Evolutionary conservation across 1,140 invertebrate genomes (phyloP).

Genomic region (Cotesia glomerata): DNA sequence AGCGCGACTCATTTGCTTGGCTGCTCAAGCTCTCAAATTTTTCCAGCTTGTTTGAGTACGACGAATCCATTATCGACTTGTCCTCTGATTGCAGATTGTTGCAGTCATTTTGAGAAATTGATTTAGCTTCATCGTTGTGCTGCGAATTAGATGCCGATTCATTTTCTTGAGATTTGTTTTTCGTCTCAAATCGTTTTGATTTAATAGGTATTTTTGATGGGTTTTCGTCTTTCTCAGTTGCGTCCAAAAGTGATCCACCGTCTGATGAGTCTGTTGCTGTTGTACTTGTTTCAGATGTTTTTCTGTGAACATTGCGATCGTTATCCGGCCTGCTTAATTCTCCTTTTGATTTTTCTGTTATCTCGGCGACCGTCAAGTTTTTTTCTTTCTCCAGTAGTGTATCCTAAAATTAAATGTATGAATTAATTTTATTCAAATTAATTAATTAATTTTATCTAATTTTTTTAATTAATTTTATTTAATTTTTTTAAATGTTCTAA

Average conservation of each 20-base stretch:
- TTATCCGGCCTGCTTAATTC: constrained; percentile 48
- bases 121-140: not conserved
- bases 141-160: not conserved
- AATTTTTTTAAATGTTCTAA: too few relatives aligned
- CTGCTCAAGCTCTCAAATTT: constrained; percentile 56
- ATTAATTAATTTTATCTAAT: too few relatives aligned
- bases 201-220: constrained; percentile 31
- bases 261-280: constrained; percentile 31
- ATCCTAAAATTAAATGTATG: constrained; percentile 37
- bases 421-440: too few relatives aligned
- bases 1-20: constrained; percentile 49
- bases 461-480: too few relatives aligned
- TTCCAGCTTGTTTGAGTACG: constrained; percentile 61
- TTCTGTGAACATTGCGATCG: constrained; percentile 41
- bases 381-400: constrained; percentile 49
- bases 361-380: constrained; percentile 40
- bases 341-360: constrained; percentile 11
- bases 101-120: not conserved
- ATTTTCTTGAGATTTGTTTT: constrained; percentile 21
- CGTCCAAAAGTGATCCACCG: constrained; percentile 40
- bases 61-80: constrained; percentile 37
- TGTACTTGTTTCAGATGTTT: constrained; percentile 29
- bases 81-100: not conserved
- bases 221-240: constrained; percentile 49
- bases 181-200: constrained; percentile 29